Evolutionary conservation across 2,888 invertebrate species (phyloP).

Genomic region (Temnothorax unifasciatus): DNA sequence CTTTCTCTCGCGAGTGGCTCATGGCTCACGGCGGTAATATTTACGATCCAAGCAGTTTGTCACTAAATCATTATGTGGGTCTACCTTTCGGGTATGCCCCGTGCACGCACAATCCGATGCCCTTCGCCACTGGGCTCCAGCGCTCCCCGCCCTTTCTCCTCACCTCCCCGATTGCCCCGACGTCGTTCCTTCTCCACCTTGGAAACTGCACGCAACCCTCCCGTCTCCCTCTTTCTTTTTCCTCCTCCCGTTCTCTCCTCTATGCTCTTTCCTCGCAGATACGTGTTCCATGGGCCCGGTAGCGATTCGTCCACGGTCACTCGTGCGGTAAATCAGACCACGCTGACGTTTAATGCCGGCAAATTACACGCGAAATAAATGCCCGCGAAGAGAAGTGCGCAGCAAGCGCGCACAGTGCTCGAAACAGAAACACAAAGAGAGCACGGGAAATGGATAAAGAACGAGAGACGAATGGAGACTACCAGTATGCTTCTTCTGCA

Average conservation of each 20-base stretch:
- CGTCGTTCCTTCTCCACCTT: slow-evolving; percentile 64
- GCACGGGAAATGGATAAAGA: slow-evolving; percentile 39
- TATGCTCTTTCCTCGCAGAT: slow-evolving; percentile 65
- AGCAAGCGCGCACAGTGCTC: slow-evolving; percentile 38
- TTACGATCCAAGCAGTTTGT: slow-evolving; percentile 79
- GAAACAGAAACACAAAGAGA: slow-evolving; percentile 55
- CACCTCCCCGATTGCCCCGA: slow-evolving; percentile 57
- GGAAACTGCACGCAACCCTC: slow-evolving; percentile 65
- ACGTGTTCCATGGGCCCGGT: slow-evolving; percentile 82
- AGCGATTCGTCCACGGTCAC: slow-evolving; percentile 83
- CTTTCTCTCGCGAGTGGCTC: slow-evolving; percentile 65
- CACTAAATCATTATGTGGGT: slow-evolving; percentile 80
- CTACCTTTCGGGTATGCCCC: slow-evolving; percentile 60
- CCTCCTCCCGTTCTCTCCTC: slow-evolving; percentile 26
- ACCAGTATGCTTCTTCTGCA: slow-evolving; percentile 40
- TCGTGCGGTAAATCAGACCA: slow-evolving; percentile 84
- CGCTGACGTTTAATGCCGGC: slow-evolving; percentile 85
- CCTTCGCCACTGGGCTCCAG: slow-evolving; percentile 44
- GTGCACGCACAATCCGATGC: slow-evolving; percentile 53
- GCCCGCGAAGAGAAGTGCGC: slow-evolving; percentile 73
- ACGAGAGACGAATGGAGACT: slow-evolving; percentile 41
- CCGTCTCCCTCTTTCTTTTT: slow-evolving; percentile 54
- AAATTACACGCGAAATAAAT: slow-evolving; percentile 86
- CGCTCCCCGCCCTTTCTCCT: slow-evolving; percentile 39
- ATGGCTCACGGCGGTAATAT: slow-evolving; percentile 71